A percentile compares a stretch with the other conserved stretches of the same genome.
Evolutionary conservation across 2,797 vertebrate genomes (phyloP).

Genomic region (Phrynocephalus vlangalii): DNA sequence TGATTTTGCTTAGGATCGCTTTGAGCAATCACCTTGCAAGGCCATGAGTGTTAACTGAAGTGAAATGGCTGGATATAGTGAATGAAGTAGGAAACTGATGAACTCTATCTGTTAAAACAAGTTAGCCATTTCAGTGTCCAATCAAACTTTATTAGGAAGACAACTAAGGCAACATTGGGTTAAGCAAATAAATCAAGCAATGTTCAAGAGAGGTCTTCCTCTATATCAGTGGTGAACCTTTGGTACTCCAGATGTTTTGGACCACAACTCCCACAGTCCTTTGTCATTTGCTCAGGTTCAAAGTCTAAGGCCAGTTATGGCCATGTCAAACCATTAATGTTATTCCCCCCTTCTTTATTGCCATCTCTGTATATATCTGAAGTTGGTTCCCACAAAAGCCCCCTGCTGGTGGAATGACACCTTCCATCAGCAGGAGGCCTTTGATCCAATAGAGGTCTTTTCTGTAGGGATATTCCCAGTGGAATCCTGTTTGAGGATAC

Average conservation of each 20-base stretch:
- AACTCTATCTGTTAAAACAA: slow-evolving; percentile 12
- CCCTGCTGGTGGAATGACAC: neutral
- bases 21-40: neutral
- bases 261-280: too few species aligned
- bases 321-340: too few species aligned
- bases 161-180: neutral
- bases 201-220: neutral
- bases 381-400: neutral
- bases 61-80: neutral
- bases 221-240: too few species aligned
- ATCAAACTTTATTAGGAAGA: neutral
- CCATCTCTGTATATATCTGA: neutral
- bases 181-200: slow-evolving; percentile 6
- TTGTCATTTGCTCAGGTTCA: neutral
- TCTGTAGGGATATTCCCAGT: neutral
- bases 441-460: too few species aligned
- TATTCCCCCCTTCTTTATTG: neutral
- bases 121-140: slow-evolving; percentile 9
- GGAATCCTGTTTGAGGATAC: neutral
- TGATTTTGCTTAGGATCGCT: too few species aligned
- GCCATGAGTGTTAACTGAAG: neutral
- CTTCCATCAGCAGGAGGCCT: neutral
- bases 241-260: too few species aligned
- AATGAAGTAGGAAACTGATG: neutral
- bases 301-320: neutral